Conservation (phyloP, 2,888 invertebrate species). For the Brachypalpus laphriformis region DNA sequence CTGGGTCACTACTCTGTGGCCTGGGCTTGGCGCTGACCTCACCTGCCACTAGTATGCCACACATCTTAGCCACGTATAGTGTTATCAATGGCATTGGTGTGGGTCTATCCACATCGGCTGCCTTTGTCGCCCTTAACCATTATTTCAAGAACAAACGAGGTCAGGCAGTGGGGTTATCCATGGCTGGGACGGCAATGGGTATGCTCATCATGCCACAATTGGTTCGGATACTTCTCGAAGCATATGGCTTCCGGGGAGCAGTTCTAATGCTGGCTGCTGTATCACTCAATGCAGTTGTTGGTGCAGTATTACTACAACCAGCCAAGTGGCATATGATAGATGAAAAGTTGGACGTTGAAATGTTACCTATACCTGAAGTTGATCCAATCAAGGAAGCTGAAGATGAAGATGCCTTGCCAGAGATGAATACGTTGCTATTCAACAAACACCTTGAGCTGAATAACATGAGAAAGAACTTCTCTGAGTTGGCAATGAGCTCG, state of each 20-base stretch:
- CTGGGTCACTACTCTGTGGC: slow-evolving; percentile 87
- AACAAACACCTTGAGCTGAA: slow-evolving; percentile 78
- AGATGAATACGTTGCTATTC: slow-evolving; percentile 82
- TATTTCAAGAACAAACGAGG: slow-evolving; percentile 90
- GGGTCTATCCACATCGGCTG: slow-evolving; percentile 89
- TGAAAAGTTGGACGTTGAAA: slow-evolving; percentile 81
- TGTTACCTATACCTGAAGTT: slow-evolving; percentile 84
- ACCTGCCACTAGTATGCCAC: slow-evolving; percentile 88
- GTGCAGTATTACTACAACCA: slow-evolving; percentile 88
- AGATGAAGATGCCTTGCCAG: slow-evolving; percentile 84
- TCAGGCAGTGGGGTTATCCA: slow-evolving; percentile 90
- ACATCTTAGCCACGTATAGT: slow-evolving; percentile 89
- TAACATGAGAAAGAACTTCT: slow-evolving; percentile 82
- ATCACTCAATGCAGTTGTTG: slow-evolving; percentile 87
- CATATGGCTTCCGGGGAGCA: slow-evolving; percentile 87
- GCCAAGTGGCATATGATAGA: slow-evolving; percentile 88
- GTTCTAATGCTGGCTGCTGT: slow-evolving; percentile 87
- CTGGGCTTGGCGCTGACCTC: slow-evolving; percentile 87
- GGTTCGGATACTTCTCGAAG: slow-evolving; percentile 86
- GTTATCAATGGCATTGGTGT: slow-evolving; percentile 91
- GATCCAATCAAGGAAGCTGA: slow-evolving; percentile 88
- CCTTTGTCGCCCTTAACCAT: slow-evolving; percentile 91
- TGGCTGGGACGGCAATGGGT: slow-evolving; percentile 91
- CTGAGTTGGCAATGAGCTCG: slow-evolving; percentile 82
- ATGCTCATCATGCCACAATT: slow-evolving; percentile 92